Percentiles rank a stretch among this genome's conserved stretches.
These are phyloP conservation scores for Calameuta pallipes DNA, from an alignment of 2,888 invertebrate species.

Conservation along the genomic window DNA sequence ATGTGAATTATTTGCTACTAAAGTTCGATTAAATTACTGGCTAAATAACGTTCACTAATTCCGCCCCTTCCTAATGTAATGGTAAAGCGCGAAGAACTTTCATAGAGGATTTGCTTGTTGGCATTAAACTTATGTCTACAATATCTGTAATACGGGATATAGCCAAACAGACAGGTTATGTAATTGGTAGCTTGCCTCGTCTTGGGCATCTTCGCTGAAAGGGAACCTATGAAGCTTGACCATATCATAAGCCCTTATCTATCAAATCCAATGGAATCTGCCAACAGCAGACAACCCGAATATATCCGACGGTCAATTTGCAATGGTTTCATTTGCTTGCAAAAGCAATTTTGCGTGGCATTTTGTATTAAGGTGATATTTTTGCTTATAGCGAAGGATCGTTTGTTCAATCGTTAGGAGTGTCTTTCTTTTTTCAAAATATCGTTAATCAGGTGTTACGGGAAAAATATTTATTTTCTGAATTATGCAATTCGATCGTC, in stretches of 20 bases:
- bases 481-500: not conserved
- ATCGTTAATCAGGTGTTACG: not conserved
- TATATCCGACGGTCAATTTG: not conserved
- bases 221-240: not conserved
- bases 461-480: not conserved
- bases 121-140: not conserved
- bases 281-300: not conserved
- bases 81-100: not conserved
- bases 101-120: not conserved
- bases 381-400: not conserved
- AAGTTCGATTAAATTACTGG: not conserved
- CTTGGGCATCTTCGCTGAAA: not conserved
- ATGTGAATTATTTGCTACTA: not conserved
- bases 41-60: not conserved
- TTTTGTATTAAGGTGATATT: not conserved
- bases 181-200: conserved; percentile 16
- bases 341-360: not conserved
- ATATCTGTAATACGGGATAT: not conserved
- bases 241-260: not conserved
- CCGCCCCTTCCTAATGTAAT: not conserved
- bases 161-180: conserved; percentile 20
- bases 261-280: not conserved
- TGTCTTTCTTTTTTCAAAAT: not conserved
- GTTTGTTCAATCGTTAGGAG: not conserved
- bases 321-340: not conserved